Conservation (phyloP, 2,113 vertebrate genomes). For the Oncorhynchus masou region DNA sequence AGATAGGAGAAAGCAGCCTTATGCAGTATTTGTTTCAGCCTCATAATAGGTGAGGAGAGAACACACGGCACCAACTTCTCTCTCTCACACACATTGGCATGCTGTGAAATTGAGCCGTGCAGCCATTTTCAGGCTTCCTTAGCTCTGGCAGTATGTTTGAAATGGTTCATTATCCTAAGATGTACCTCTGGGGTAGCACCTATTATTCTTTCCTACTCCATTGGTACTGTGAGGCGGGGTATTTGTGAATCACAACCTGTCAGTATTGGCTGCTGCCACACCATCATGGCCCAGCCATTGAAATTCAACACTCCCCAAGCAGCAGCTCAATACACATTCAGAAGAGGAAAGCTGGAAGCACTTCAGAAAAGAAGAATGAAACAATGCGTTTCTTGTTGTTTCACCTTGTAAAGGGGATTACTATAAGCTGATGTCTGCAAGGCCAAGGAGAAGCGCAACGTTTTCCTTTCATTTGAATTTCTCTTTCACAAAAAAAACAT, state of each 20-base stretch:
- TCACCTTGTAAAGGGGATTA: neutral
- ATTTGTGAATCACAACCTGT: conserved; percentile 28
- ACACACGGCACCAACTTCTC: neutral
- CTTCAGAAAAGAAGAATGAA: neutral
- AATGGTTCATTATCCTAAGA: conserved; percentile 26
- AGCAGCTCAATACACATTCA: conserved; percentile 29
- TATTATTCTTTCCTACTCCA: conserved; percentile 18
- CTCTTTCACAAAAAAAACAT: neutral
- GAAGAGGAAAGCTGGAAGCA: neutral
- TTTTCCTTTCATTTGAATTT: too few relatives aligned
- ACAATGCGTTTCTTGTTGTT: neutral
- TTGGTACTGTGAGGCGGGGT: neutral
- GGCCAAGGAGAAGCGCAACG: too few relatives aligned
- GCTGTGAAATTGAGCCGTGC: conserved; percentile 7
- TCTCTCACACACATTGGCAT: neutral
- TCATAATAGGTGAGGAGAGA: neutral
- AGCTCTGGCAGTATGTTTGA: neutral
- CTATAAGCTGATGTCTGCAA: too few relatives aligned
- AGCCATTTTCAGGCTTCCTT: conserved; percentile 12
- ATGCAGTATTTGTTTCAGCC: neutral
- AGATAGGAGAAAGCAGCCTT: neutral
- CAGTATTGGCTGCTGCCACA: neutral
- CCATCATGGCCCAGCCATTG: conserved; percentile 27
- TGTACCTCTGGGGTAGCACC: conserved; percentile 1
- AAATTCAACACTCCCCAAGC: conserved; percentile 15